Base-by-base conservation (phyloP, 2,888 invertebrate species). In the Deilephila porcellus region DNA sequence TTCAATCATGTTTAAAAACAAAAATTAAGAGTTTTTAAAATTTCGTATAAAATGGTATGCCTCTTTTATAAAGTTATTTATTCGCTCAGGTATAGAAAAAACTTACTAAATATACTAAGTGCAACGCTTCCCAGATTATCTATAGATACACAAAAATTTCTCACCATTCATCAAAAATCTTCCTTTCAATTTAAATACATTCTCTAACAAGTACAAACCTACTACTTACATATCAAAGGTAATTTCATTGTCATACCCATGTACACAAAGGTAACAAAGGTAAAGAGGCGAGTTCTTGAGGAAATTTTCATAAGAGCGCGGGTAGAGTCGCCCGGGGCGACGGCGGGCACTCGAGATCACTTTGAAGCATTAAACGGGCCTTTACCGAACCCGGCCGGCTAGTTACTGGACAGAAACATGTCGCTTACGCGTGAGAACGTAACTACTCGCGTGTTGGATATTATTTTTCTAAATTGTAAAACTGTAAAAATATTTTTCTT, bases 291-390 rank as follows among this genome's bases (percentile, higher is more conserved):
- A 78, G 85, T 83, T 86, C 83, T 86, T 86, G 86, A 86, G 86
- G 81, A 87, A 85, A 92, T 91, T 89, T 91, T 91, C 91, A 89
- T 89, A 90, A 87, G 88, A 88, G 87, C 79, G 73, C 76, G 84
- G 84, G 86, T 81, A 89, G 88, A 90, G 91, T 93, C 84, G 93
- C 93, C 85, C 86, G 76, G 90, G 87, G 94, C 92, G 91, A 93
- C 91, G 79, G 82, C 76, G 81, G 73, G 82, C 84, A 83, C 85
- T 88, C 78, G 81, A 88, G 86, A 87, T 90, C 91, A 88, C 93
- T 93, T 93, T 93, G 92, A 90, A 89, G 88, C 86, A 88, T 91
- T 92, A 91, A 90, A 88, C 86, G 87, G 79, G 82, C 87, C 89
- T 91, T 91, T 90, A 90, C 88, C 85, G 86, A 82, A 85, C 83